Evolutionary conservation across 2,888 invertebrate species (phyloP).

Genomic region (Blera fallax): DNA sequence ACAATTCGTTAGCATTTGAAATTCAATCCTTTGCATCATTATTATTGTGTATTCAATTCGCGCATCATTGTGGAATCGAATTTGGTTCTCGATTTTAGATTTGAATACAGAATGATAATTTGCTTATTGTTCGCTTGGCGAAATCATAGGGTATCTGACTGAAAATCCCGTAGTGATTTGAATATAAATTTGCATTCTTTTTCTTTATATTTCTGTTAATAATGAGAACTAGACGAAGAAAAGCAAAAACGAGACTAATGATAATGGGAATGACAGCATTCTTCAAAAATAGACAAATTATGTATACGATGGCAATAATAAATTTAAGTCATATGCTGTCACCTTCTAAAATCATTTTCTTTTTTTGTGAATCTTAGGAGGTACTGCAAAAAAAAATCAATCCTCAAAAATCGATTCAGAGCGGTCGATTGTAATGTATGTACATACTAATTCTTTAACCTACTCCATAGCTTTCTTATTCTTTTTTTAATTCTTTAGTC

Average conservation of each 20-base stretch:
- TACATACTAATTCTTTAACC: no score
- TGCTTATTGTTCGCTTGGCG: constrained; percentile 18
- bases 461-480: no score
- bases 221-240: constrained; percentile 8
- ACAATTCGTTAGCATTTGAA: constrained; percentile 27
- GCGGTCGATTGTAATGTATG: no score
- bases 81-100: constrained; percentile 52
- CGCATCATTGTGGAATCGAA: constrained; percentile 32
- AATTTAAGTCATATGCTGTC: not conserved
- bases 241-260: not conserved
- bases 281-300: constrained; percentile 33
- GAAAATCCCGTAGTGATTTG: constrained; percentile 12
- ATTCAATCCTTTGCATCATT: constrained; percentile 58
- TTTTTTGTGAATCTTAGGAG: no score
- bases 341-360: not conserved
- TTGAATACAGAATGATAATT: constrained; percentile 35
- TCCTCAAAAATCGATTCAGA: no score
- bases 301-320: not conserved
- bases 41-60: constrained; percentile 39
- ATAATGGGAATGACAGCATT: constrained; percentile 12
- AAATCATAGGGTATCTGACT: constrained; percentile 20
- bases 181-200: constrained; percentile 39
- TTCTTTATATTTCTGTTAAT: constrained; percentile 15
- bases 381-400: no score
- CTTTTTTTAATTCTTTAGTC: no score